Evolutionary conservation across 2,888 invertebrate genomes (phyloP).

Genomic region (Caenorhabditis sulstoni): DNA sequence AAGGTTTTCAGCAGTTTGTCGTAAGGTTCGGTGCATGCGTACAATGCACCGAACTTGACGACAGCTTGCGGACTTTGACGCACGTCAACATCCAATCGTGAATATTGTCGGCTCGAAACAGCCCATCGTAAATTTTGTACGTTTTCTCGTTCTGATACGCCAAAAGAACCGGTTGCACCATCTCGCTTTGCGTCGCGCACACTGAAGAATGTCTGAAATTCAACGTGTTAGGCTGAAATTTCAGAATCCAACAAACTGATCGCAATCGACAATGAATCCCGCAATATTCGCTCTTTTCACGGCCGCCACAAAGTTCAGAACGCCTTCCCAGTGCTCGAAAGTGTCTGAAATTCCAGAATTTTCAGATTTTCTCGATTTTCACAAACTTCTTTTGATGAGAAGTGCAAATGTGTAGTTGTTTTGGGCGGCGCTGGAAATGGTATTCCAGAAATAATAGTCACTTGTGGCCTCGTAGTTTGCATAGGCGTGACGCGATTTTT

Average conservation of each 20-base stretch:
- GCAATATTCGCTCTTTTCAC: not conserved
- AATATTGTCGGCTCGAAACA: constrained; percentile 22
- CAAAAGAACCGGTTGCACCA: not conserved
- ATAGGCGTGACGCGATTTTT: too few species aligned
- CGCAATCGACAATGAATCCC: not conserved
- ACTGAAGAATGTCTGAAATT: not conserved
- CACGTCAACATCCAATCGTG: constrained; percentile 54
- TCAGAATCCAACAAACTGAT: not conserved
- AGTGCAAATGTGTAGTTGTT: too few species aligned
- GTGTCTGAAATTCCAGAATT: not conserved
- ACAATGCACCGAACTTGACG: not conserved
- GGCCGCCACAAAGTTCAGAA: not conserved
- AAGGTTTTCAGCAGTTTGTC: not conserved
- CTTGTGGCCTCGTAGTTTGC: too few species aligned
- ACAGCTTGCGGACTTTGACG: not conserved
- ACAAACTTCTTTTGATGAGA: too few species aligned
- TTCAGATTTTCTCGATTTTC: too few species aligned
- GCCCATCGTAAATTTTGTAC: constrained; percentile 16
- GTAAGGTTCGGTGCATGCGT: not conserved
- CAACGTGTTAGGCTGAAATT: not conserved
- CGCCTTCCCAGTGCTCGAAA: not conserved
- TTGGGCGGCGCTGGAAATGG: too few species aligned
- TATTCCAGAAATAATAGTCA: too few species aligned
- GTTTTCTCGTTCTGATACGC: constrained; percentile 6
- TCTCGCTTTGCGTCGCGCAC: too few species aligned